Evolutionary conservation across 2,888 invertebrate genomes (phyloP), one percentile per base, ranked within the genome.

Genomic region (Xestoiulus laeticollis): DNA sequence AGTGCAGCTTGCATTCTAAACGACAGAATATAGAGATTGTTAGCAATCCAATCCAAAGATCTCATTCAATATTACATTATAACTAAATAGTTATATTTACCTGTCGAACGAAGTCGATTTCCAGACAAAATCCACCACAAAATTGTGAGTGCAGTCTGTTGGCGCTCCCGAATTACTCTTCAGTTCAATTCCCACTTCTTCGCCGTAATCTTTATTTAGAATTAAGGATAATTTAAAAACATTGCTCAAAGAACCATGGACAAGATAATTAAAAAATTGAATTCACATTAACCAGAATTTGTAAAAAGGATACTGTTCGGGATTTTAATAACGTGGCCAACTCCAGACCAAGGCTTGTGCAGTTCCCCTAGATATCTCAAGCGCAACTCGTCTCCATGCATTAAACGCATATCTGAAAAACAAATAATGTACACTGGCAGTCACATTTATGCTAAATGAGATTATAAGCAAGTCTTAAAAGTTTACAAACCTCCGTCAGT

Each of bases 41-140:
- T n/a, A n/a, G n/a, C n/a, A n/a, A n/a, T n/a, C n/a, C n/a, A n/a
- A n/a, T n/a, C n/a, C n/a, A n/a, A n/a, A n/a, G n/a, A n/a, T n/a
- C n/a, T n/a, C n/a, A n/a, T n/a, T n/a, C n/a, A n/a, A n/a, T n/a
- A n/a, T n/a, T n/a, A n/a, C n/a, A n/a, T n/a, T n/a, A n/a, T n/a
- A n/a, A n/a, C n/a, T n/a, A n/a, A 33, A 6, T 84, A 26, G 32
- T 84, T 4, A 84, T 10, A 90, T 92, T 90, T 90, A 96, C 96
- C 96, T 95, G 92, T 99, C 99, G 92, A 99, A 99, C 38, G 98
- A 98, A 0, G 99, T 99, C 90, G 98, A 98, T 92, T 99, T 99
- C 99, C 99, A 99, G 87, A 99, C 99, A 92, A 99, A 99, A 92
- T 99, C 99, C 5, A 99, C 98, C 0, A 98, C 97, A 92, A 99